Conservation (phyloP, 2,888 invertebrate genomes). For the Margaritifera margaritifera region DNA sequence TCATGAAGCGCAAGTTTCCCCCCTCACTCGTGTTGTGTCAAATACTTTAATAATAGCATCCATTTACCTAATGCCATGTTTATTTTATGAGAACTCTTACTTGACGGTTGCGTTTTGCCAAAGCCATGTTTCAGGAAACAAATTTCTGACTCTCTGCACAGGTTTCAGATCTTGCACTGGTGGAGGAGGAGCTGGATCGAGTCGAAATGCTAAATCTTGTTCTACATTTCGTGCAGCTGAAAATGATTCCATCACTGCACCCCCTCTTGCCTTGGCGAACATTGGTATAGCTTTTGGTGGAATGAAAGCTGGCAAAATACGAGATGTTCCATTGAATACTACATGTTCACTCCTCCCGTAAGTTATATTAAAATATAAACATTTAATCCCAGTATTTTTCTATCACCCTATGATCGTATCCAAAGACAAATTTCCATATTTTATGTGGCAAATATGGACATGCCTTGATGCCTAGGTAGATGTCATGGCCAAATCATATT, state of each 20-base stretch:
- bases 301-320: too few relatives aligned
- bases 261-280: constrained; percentile 9
- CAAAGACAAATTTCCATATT: too few relatives aligned
- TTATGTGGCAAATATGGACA: too few relatives aligned
- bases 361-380: too few relatives aligned
- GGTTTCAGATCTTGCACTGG: constrained; percentile 24
- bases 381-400: too few relatives aligned
- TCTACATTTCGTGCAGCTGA: not conserved
- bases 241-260: not conserved
- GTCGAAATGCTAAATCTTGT: not conserved
- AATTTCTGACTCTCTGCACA: constrained; percentile 75
- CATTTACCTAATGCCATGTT: too few relatives aligned
- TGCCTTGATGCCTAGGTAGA: too few relatives aligned
- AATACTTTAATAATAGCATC: too few relatives aligned
- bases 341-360: too few relatives aligned
- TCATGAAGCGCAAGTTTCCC: not conserved
- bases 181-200: constrained; percentile 5
- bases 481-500: too few relatives aligned
- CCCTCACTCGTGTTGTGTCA: not conserved
- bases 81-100: constrained; percentile 70
- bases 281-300: not conserved
- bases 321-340: too few relatives aligned
- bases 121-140: constrained; percentile 84
- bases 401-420: too few relatives aligned
- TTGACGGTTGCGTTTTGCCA: constrained; percentile 79